Base-by-base conservation (phyloP, 1,140 invertebrate genomes). In the Tetraneura akinire region DNA sequence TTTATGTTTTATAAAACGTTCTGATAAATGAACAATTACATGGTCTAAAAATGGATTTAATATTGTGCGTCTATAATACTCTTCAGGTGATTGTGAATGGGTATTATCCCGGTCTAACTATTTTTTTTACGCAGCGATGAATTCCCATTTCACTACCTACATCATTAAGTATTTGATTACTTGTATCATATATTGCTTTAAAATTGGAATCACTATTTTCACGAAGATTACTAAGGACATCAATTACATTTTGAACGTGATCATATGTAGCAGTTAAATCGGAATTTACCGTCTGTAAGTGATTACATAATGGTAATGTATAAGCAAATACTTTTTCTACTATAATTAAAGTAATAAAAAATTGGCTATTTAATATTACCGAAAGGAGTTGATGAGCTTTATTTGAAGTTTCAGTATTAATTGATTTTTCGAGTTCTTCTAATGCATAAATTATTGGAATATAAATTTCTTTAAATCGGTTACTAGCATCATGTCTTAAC, bases 371-470 rank as follows among this genome's bases (percentile, higher is more conserved):
- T 55, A 55, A 55, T 21, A 55, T 55, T 11, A 55, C 53, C 9
- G n/a, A 55, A 21, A 55, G 53, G n/a, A 55, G 53, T 23, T 55
- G 53, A 55, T 55, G n/a, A 55, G 53, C 53, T 55, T 55, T 55
- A 55, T 55, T 55, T 18, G 53, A 55, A 55, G 53, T 55, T 55
- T 55, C 53, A n/a, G n/a, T 55, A 55, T 55, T 55, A 11, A 55
- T 21, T 55, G 55, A 57, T 3, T 57, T 57, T 57, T 57, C 21
- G 11, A 57, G 55, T 23, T 57, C n/a, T 57, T 57, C 10, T 57
- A 26, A 23, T 23, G 23, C 55, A 57, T 57, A 23, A 23, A 57
- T 13, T 10, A 57, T 57, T 57, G 55, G 23, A 57, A 57, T 57
- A n/a, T 13, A 57, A 21, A 57, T 57, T 23, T 57, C 23, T 57